Base-by-base conservation (phyloP, 2,888 invertebrate genomes). In the Syrphus vitripennis region DNA sequence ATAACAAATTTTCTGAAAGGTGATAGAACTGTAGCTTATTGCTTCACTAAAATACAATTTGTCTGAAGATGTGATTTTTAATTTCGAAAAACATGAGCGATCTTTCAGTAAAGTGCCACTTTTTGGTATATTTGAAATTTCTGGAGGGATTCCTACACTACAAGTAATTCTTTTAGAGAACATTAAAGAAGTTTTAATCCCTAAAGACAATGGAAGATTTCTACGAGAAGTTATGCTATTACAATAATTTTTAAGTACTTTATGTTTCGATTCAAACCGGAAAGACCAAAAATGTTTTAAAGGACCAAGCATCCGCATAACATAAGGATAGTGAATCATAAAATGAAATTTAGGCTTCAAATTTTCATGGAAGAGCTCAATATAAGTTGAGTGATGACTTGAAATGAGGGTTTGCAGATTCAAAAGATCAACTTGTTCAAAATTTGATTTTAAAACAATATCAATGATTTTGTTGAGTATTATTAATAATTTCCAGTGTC, bases 291-390 rank as follows among this genome's bases (percentile, higher is more conserved):
- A 21, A 12, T 48, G 21, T 48, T 48, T 48, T 12, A 48, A 21
- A 1, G 24, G 24, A 24, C 48, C 48, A 3, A 21, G 21, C 48
- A 48, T 48, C 12, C 12, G 10, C 12, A 48, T 12, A 48, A 53
- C 69, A 69, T 53, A 69, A 12, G 70, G 55, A 70, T 55, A 55
- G 12, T 70, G 55, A 42, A 42, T 55, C 40, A 70, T 70, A 55
- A 70, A 70, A 37, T 70, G 16, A 55, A 70, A 70, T 70, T 55
- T 55, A 14, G 67, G 67, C 7, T 50, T 67, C 9, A 67, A 50
- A 34, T 67, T 67, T 9, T 29, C 26, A 57, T 57, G 29, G n/a
- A 71, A 57, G 5, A 71, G 57, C 5, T 42, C 10, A 57, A 71
- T 71, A 57, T 71, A 57, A 10, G 57, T 19, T 10, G 40, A 29